Conservation (phyloP, 1,140 invertebrate genomes). For the Chlorops oryzae region DNA sequence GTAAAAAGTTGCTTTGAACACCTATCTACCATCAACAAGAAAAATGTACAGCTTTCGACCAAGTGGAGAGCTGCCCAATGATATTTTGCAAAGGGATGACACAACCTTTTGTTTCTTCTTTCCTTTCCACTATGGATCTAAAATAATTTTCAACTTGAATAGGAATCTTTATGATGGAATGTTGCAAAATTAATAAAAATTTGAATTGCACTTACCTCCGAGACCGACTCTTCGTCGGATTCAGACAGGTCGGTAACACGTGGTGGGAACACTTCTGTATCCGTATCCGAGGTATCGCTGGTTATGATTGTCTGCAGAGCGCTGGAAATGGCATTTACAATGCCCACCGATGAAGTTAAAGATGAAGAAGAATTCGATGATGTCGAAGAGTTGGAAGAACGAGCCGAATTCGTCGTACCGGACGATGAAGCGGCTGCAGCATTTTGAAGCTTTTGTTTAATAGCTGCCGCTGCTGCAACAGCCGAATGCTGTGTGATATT, state of each 20-base stretch:
- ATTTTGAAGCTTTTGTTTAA: slow-evolving; percentile 39
- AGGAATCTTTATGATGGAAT: too few species aligned
- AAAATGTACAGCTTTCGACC: too few species aligned
- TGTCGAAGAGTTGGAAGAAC: slow-evolving; percentile 29
- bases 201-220: slow-evolving; percentile 81
- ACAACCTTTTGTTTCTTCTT: too few species aligned
- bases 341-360: slow-evolving; percentile 33
- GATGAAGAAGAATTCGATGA: slow-evolving; percentile 38
- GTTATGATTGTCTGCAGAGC: slow-evolving; percentile 37
- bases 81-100: too few species aligned
- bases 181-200: too few species aligned
- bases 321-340: slow-evolving; percentile 35
- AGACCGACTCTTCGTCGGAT: slow-evolving; percentile 88
- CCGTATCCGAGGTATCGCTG: slow-evolving; percentile 49
- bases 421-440: slow-evolving; percentile 11
- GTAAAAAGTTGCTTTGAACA: too few species aligned
- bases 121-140: too few species aligned
- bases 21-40: too few species aligned
- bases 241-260: slow-evolving; percentile 80
- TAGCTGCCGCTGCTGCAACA: slow-evolving; percentile 29
- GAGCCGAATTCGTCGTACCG: slow-evolving; percentile 18
- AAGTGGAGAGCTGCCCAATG: too few species aligned
- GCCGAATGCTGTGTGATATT: slow-evolving; percentile 14
- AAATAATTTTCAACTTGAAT: too few species aligned
- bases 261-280: slow-evolving; percentile 60